A percentile compares a stretch with the other conserved stretches of the same genome.
Conservation (phyloP, 1,140 invertebrate species). For the Pinna nobilis region DNA sequence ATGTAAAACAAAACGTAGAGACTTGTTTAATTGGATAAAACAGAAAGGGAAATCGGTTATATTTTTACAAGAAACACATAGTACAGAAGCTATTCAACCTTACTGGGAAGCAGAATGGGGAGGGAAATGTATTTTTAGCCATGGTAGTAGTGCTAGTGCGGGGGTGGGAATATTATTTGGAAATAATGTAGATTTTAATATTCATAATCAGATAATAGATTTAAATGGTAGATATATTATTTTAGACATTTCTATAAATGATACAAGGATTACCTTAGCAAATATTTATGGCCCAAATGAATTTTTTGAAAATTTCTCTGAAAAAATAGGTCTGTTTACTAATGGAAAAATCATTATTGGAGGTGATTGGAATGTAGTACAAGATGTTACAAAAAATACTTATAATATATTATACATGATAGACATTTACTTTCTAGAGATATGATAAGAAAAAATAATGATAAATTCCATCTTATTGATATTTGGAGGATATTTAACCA, state of each 20-base stretch:
- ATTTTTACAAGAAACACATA: slow-evolving; percentile 7
- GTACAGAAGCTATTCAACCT: not conserved
- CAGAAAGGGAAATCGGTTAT: not conserved
- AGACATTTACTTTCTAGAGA: not conserved
- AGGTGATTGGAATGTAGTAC: slow-evolving; percentile 2
- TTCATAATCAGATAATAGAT: not conserved
- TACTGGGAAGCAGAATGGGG: not conserved
- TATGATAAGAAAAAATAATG: not conserved
- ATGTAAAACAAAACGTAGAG: not conserved
- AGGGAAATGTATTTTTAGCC: not conserved
- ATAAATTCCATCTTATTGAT: not conserved
- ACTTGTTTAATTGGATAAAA: slow-evolving; percentile 2
- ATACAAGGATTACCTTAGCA: not conserved
- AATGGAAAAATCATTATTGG: not conserved
- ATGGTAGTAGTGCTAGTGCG: not conserved
- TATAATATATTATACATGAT: not conserved
- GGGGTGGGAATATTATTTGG: not conserved
- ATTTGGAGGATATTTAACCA: slow-evolving; percentile 4
- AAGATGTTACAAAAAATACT: not conserved
- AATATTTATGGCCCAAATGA: slow-evolving; percentile 1
- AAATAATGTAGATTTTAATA: not conserved
- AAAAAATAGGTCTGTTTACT: not conserved
- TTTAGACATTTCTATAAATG: not conserved
- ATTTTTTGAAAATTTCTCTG: not conserved
- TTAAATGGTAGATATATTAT: not conserved